A percentile compares a stretch with the other conserved stretches of the same genome.
Conservation (phyloP, 2,797 vertebrate species). For the Macroramphosus scolopax region DNA sequence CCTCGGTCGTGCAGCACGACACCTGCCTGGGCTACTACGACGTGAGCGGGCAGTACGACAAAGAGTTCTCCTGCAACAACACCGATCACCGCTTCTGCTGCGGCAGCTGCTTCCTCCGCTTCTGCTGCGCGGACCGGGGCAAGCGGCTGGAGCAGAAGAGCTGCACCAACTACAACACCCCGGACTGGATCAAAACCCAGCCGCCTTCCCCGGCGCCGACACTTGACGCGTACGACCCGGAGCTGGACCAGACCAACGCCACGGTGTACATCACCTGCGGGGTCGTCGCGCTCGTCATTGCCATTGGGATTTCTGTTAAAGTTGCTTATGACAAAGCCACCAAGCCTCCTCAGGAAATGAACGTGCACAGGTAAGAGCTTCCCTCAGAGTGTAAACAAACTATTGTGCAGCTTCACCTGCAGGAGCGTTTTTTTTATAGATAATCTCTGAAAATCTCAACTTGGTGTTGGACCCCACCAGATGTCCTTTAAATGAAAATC, state of each 20-base stretch:
- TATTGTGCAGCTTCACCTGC: too few relatives aligned
- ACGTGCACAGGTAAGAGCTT: slow-evolving; percentile 89
- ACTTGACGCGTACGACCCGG: slow-evolving; percentile 91
- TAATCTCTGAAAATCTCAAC: too few relatives aligned
- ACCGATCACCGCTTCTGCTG: slow-evolving; percentile 96
- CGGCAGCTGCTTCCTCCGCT: slow-evolving; percentile 96
- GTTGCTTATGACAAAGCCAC: slow-evolving; percentile 96
- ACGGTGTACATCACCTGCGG: slow-evolving; percentile 98
- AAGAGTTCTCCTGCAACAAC: slow-evolving; percentile 97
- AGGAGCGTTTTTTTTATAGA: too few relatives aligned
- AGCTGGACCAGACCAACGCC: slow-evolving; percentile 93
- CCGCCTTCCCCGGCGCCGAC: slow-evolving; percentile 81
- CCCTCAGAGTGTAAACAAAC: too few relatives aligned
- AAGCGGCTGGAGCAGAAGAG: slow-evolving; percentile 91
- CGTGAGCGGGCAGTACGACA: slow-evolving; percentile 95
- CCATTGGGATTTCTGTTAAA: slow-evolving; percentile 92
- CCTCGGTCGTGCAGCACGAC: slow-evolving; percentile 78
- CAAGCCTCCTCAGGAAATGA: slow-evolving; percentile 96
- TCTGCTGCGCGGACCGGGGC: slow-evolving; percentile 93
- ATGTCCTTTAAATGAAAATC: too few relatives aligned
- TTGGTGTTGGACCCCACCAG: too few relatives aligned
- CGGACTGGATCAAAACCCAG: slow-evolving; percentile 90
- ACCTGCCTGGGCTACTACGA: slow-evolving; percentile 96
- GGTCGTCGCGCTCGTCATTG: slow-evolving; percentile 90
- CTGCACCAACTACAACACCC: slow-evolving; percentile 95